Evolutionary conservation across 2,888 invertebrate genomes (phyloP), one percentile per base, ranked within the genome.

Genomic region (Seira musarum): DNA sequence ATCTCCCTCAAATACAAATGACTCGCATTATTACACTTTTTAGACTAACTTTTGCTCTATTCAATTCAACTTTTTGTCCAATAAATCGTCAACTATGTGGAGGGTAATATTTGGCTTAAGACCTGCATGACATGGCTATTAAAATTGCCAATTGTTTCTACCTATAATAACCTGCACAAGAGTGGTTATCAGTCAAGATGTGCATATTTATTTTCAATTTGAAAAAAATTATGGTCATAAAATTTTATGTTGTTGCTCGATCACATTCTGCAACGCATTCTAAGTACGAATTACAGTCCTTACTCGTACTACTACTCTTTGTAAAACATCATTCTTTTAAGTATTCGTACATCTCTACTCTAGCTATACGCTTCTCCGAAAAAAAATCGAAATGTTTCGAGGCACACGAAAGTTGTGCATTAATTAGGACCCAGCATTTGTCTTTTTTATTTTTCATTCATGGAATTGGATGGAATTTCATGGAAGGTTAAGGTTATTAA

Each of bases 201-300:
- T 64, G 76, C 75, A 81, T 76, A 72, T 76, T 81, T 76, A 76
- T 76, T 81, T 81, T 81, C 81, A 80, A 83, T 82, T 82, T 83
- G 81, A 65, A 72, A 73, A 69, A 83, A 84, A 84, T 83, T 84
- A 83, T 84, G 83, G 80, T 85, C 84, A 77, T 85, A 84, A 85
- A 85, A 85, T 85, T 84, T 85, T 83, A 85, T 85, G 83, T 79
- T 74, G 81, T 84, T 78, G 85, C 81, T 67, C 64, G 81, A 72
- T 81, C 70, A 83, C 83, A 81, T 83, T 82, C 74, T 80, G 73
- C 65, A 64, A n/a, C 40, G 57, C 57, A 57, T 13, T 40, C n/a
- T n/a, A n/a, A n/a, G n/a, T n/a, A n/a, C n/a, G n/a, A n/a, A n/a
- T n/a, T n/a, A n/a, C n/a, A n/a, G n/a, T n/a, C n/a, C n/a, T n/a